phyloP scores from a whole-genome alignment of 2,113 vertebrate species.

The Halcyon senegalensis region DNA sequence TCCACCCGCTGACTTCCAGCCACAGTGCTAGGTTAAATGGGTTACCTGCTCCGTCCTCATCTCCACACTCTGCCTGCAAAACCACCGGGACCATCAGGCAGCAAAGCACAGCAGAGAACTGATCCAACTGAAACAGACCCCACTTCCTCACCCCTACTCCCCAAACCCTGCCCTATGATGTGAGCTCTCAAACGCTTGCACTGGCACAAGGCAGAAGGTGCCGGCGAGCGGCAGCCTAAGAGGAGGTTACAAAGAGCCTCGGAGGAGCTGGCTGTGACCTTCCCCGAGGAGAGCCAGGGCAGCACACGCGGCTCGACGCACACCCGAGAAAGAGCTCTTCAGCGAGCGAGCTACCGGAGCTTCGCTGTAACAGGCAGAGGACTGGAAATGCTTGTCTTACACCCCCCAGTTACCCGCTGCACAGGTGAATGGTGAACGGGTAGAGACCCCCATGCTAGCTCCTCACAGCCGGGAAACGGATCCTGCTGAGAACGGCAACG shows the following conservation, averaged over 20 bases:
- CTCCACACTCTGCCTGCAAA: neutral
- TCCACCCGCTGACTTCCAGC: neutral
- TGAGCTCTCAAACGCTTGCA: neutral
- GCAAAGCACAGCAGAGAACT: neutral
- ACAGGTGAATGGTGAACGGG: neutral
- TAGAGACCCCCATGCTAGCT: neutral
- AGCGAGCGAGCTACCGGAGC: accelerated
- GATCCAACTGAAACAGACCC: neutral
- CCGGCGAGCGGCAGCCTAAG: neutral
- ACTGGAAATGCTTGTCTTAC: neutral
- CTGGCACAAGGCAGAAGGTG: neutral
- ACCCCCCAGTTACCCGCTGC: neutral
- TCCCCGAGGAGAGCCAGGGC: neutral
- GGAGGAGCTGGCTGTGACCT: neutral
- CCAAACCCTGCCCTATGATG: neutral
- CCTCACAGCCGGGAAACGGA: accelerated
- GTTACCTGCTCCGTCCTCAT: neutral
- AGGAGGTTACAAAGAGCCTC: neutral
- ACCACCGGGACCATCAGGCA: neutral
- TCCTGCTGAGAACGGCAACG: neutral
- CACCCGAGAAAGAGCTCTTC: neutral
- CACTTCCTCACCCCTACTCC: neutral
- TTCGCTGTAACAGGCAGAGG: neutral
- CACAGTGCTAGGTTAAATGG: neutral
- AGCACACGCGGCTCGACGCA: neutral